Percentiles rank a stretch among this genome's conserved stretches.
phyloP scores from a whole-genome alignment of 2,888 invertebrate genomes.

The Aspidapion aeneum region DNA sequence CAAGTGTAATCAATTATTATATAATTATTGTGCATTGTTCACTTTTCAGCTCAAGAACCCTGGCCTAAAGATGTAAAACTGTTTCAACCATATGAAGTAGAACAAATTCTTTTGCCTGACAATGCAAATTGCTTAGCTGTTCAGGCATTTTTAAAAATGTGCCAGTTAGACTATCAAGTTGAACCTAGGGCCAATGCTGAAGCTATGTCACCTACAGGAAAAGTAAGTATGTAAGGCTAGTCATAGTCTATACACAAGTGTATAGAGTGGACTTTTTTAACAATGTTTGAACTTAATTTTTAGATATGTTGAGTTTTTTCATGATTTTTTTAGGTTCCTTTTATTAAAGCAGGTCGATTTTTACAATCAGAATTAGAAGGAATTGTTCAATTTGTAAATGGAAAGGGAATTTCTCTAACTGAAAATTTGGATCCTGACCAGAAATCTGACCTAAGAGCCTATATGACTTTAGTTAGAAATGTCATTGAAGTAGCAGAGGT shows the following conservation, averaged over 20 bases:
- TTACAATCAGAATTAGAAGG: slow-evolving; percentile 88
- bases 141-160: slow-evolving; percentile 92
- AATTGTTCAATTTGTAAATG: slow-evolving; percentile 84
- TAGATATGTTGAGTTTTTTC: too few relatives aligned
- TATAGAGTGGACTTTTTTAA: too few relatives aligned
- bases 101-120: slow-evolving; percentile 91
- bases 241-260: too few relatives aligned
- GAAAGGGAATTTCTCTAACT: slow-evolving; percentile 78
- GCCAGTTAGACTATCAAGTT: slow-evolving; percentile 76
- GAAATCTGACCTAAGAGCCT: slow-evolving; percentile 90
- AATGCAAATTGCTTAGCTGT: slow-evolving; percentile 92
- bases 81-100: slow-evolving; percentile 88
- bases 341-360: slow-evolving; percentile 86
- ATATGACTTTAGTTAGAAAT: slow-evolving; percentile 85
- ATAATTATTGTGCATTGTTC: not conserved
- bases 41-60: slow-evolving; percentile 71
- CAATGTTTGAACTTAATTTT: too few relatives aligned
- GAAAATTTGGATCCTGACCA: slow-evolving; percentile 67
- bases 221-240: too few relatives aligned
- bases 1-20: too few relatives aligned
- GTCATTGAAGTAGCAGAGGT: slow-evolving; percentile 91
- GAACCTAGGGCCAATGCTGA: slow-evolving; percentile 89
- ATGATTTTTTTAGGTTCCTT: slow-evolving; percentile 64
- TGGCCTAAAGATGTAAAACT: slow-evolving; percentile 87
- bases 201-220: slow-evolving; percentile 93